phyloP scores from a whole-genome alignment of 2,888 invertebrate species.

The Apantesis nais region DNA sequence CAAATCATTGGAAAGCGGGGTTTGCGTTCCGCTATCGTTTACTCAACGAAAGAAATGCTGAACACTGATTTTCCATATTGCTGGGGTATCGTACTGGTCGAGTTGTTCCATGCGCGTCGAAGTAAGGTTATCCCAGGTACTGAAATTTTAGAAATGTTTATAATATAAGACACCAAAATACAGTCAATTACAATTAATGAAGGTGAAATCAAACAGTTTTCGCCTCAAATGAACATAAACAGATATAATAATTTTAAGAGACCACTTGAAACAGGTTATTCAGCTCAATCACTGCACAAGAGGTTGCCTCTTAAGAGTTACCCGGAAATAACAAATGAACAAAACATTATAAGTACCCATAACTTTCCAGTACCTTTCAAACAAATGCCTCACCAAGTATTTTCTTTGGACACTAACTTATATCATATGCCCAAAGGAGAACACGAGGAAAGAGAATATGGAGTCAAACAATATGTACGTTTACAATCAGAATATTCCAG shows the following conservation, averaged over 20 bases:
- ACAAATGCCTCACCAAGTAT: slow-evolving; percentile 44
- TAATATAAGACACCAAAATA: no score
- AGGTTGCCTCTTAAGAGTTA: slow-evolving; percentile 42
- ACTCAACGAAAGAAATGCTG: no score
- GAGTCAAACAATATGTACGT: neutral
- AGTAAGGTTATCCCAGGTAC: no score
- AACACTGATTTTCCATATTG: no score
- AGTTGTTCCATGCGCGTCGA: no score
- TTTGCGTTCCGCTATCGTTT: no score
- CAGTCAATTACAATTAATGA: neutral
- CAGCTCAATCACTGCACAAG: slow-evolving; percentile 50
- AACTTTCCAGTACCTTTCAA: slow-evolving; percentile 45
- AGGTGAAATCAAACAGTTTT: neutral
- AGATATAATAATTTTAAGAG: slow-evolving; percentile 18
- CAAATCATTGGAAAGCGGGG: no score
- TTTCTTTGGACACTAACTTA: slow-evolving; percentile 19
- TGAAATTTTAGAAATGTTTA: no score
- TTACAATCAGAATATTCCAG: neutral
- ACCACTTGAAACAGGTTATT: slow-evolving; percentile 46
- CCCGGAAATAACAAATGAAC: slow-evolving; percentile 45
- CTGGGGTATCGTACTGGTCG: no score
- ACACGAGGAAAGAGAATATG: neutral
- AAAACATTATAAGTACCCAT: slow-evolving; percentile 37
- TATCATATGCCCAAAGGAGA: neutral
- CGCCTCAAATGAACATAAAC: slow-evolving; percentile 4